A percentile compares a stretch with the other conserved stretches of the same genome.
Conservation (phyloP, 2,113 vertebrate species). For the Rynchops niger region DNA sequence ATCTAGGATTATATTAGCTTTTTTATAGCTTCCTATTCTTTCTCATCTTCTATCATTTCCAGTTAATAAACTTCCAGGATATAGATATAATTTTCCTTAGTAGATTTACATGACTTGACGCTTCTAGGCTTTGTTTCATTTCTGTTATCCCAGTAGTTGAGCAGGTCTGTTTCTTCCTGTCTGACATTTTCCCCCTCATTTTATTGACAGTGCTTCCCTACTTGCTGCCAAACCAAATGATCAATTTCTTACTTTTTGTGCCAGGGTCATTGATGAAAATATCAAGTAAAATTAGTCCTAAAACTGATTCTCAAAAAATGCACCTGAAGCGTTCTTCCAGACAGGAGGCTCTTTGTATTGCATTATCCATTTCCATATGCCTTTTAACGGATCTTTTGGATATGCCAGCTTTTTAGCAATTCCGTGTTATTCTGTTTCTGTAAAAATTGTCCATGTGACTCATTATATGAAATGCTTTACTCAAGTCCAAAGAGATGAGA, state of each 20-base stretch:
- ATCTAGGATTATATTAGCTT: background rate
- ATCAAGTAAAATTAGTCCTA: background rate
- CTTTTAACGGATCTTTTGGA: background rate
- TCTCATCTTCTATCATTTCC: background rate
- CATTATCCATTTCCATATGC: background rate
- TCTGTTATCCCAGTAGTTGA: background rate
- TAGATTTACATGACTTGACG: background rate
- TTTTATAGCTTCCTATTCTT: constrained; percentile 25
- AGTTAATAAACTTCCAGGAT: background rate
- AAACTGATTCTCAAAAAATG: background rate
- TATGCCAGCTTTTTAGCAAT: background rate
- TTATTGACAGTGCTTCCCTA: background rate
- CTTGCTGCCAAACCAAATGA: constrained; percentile 1
- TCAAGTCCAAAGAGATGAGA: background rate
- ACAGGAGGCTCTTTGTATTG: background rate
- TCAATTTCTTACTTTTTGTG: background rate
- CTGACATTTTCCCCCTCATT: background rate
- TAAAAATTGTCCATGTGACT: background rate
- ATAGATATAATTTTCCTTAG: background rate
- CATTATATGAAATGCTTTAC: background rate
- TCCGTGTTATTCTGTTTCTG: background rate
- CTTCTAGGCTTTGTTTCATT: background rate
- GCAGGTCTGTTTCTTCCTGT: background rate
- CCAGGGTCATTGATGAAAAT: background rate
- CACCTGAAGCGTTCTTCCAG: background rate